phyloP scores from a whole-genome alignment of 2,888 invertebrate species.

The Quadriops clusia region DNA sequence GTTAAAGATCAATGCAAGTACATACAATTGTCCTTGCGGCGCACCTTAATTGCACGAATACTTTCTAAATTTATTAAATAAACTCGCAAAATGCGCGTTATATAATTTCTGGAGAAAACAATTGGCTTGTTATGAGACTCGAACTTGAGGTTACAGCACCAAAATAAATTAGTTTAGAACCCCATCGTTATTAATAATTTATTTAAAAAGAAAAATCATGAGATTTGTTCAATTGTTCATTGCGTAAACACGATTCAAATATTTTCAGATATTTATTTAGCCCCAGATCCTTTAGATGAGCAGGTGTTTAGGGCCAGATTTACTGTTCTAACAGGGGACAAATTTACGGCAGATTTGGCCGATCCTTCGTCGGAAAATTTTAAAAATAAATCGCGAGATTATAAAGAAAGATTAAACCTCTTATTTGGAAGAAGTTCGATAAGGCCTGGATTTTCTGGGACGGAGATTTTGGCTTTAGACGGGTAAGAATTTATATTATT shows the following conservation, averaged over 20 bases:
- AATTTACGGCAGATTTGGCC: constrained; percentile 54
- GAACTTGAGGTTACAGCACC: too few species aligned
- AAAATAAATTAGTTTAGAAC: constrained; percentile 2
- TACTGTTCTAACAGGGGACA: constrained; percentile 56
- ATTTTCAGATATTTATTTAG: constrained; percentile 60
- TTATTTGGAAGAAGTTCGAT: constrained; percentile 63
- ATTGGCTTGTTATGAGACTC: too few species aligned
- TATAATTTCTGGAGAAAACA: too few species aligned
- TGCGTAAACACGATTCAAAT: constrained; percentile 14
- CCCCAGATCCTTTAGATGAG: constrained; percentile 60
- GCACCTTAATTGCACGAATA: too few species aligned
- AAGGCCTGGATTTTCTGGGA: constrained; percentile 62
- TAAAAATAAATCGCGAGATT: constrained; percentile 59
- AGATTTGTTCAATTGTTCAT: too few species aligned
- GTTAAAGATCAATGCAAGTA: too few species aligned
- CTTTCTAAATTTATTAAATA: too few species aligned
- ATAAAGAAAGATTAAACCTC: constrained; percentile 63
- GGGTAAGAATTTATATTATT: constrained; percentile 44
- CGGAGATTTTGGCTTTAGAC: constrained; percentile 74
- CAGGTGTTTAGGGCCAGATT: constrained; percentile 76
- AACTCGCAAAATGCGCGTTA: too few species aligned
- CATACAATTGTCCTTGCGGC: too few species aligned
- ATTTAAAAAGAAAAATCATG: not conserved
- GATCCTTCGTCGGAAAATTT: constrained; percentile 58
- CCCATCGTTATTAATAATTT: constrained; percentile 4